Base-by-base conservation (phyloP, 2,797 vertebrate genomes). In the Prunella strophiata region DNA sequence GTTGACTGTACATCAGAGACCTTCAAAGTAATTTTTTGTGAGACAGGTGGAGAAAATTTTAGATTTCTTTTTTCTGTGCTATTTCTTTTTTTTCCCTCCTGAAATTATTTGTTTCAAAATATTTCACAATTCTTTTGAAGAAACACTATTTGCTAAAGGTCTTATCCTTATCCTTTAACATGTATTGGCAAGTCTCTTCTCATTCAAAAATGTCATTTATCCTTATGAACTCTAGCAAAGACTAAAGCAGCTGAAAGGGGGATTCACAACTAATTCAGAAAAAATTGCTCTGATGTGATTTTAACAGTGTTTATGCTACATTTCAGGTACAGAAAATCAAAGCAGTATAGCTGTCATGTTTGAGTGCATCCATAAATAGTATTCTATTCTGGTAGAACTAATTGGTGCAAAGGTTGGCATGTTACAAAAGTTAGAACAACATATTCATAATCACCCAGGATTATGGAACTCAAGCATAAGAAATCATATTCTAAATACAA, bases 291-390 rank as follows among this genome's bases (percentile, higher is more conserved):
- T 88, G 68, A 77, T 75, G 38, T 58, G 54, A 75, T 90, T 95
- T 93, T 91, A 77, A 38, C 47, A 26, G 22, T 77, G 74, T 92
- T 97, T 91, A 74, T 26, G 30, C 42, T 76, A 68, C 52, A 85
- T 85, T 91, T 89, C 89, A 85, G 78, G 77, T 79, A 93, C 40
- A 89, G 78, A 89, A 94, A 95, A 89, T 87, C 75, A 89, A 88
- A 89, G 54, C 65, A 71, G 32, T 79, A 87, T 91, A 92, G 65
- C 65, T 94, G 86, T 80, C 57, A 77, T 83, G 61, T 95, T 52
- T 93, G 45, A 96, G 45, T 80, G 72, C 84, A 65, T 29, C 52
- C 65, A 75, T 74, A 91, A 93, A 96, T 55, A 92, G 75, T 93
- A 59, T 83, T 94, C 36, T 85, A 11, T 72, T 93, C 68, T 92